Conservation (phyloP, 2,888 invertebrate species). For the Cantharis rustica region DNA sequence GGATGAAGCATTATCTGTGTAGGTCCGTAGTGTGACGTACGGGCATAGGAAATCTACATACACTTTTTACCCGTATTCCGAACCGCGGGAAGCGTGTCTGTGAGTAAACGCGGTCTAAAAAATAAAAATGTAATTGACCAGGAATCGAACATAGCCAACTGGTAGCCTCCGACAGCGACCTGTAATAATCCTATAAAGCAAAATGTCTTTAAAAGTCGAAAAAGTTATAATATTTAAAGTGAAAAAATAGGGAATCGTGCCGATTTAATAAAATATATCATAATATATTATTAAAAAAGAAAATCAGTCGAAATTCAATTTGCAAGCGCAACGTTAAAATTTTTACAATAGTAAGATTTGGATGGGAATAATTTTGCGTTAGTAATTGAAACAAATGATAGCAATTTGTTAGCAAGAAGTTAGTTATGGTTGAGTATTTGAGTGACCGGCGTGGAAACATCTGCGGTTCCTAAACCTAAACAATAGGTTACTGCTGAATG, state of each 20-base stretch:
- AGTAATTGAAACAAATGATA: conserved; percentile 33
- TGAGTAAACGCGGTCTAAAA: too few species aligned
- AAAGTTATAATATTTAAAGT: background rate
- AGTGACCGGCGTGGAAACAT: conserved; percentile 34
- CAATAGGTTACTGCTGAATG: conserved; percentile 28
- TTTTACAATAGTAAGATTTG: background rate
- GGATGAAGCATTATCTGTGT: too few species aligned
- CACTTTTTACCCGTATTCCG: too few species aligned
- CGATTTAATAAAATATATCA: background rate
- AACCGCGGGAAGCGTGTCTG: too few species aligned
- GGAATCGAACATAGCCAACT: too few species aligned
- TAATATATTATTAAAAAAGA: background rate
- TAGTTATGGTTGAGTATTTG: conserved; percentile 33
- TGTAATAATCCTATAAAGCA: background rate
- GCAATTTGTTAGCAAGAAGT: conserved; percentile 38
- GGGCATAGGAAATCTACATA: too few species aligned
- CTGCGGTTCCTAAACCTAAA: conserved; percentile 38
- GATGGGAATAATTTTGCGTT: background rate
- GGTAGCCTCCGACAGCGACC: too few species aligned
- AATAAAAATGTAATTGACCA: too few species aligned
- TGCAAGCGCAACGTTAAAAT: background rate
- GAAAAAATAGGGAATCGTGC: background rate
- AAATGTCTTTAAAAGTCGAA: background rate
- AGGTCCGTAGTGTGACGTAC: too few species aligned
- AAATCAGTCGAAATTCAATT: background rate